These are phyloP conservation scores for Coptodon rendalli DNA, from an alignment of 2,113 vertebrate species.

Conservation along the genomic window DNA sequence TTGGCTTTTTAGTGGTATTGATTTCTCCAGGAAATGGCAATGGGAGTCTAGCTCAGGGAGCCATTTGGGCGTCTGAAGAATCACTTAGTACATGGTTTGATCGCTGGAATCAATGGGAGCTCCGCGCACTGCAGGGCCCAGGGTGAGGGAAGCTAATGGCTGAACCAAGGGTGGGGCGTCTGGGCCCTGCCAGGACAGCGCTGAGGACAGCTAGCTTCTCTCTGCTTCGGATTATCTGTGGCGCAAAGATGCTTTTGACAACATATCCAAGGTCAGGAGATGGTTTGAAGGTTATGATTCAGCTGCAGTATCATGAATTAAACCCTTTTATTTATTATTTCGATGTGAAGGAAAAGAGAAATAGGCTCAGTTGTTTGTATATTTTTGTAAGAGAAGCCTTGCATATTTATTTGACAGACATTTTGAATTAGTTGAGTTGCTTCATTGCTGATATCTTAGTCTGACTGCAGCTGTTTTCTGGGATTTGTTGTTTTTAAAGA, in stretches of 20 bases:
- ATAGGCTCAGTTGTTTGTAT: not conserved
- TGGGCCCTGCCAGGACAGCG: not conserved
- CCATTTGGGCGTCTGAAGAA: conserved; percentile 81
- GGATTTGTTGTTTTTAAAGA: not conserved
- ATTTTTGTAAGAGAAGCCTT: not conserved
- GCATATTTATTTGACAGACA: not conserved
- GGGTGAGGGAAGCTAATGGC: conserved; percentile 65
- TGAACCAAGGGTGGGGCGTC: conserved; percentile 63
- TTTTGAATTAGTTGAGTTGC: not conserved
- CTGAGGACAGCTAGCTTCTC: conserved; percentile 8
- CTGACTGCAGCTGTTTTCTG: not conserved
- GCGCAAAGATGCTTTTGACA: conserved; percentile 6
- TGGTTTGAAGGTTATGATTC: not conserved
- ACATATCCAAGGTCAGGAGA: conserved; percentile 35
- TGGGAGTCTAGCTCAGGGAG: conserved; percentile 73
- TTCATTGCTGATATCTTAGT: not conserved
- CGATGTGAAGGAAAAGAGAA: not conserved
- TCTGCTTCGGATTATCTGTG: conserved; percentile 19
- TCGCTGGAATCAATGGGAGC: conserved; percentile 70
- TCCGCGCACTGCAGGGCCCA: conserved; percentile 53
- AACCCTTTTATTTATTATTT: not conserved
- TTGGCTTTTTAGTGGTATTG: conserved; percentile 75
- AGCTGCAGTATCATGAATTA: not conserved
- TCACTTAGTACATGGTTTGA: conserved; percentile 76
- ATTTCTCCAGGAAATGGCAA: conserved; percentile 80